A percentile compares a stretch with the other conserved stretches of the same genome.
phyloP scores from a whole-genome alignment of 2,888 invertebrate genomes.

The Drosophila pullipes region DNA sequence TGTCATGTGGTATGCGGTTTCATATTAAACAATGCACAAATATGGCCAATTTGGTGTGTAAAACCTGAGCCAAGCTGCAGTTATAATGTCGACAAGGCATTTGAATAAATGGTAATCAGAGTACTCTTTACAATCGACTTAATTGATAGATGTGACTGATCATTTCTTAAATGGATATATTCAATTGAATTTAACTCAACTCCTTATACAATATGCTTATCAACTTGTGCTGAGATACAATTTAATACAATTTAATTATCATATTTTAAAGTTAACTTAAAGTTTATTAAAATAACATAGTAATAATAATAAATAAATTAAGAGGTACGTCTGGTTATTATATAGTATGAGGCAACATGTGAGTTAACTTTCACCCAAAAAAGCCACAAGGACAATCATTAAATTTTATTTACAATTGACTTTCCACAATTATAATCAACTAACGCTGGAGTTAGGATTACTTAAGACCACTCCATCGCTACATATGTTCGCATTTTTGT shows the following conservation, averaged over 20 bases:
- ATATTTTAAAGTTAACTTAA: not conserved
- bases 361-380: no score
- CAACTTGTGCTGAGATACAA: not conserved
- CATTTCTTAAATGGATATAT: not conserved
- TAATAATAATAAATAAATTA: not conserved
- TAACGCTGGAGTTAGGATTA: not conserved
- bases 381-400: not conserved
- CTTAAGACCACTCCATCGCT: not conserved
- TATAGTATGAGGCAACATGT: not conserved
- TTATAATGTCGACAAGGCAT: not conserved
- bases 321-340: not conserved
- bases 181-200: not conserved
- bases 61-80: not conserved
- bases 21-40: slow-evolving; percentile 15
- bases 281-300: not conserved
- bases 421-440: not conserved
- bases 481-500: not conserved
- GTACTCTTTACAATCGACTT: not conserved
- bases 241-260: not conserved
- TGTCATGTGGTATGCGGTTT: slow-evolving; percentile 34
- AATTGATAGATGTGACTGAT: not conserved
- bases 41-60: not conserved
- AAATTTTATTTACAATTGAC: not conserved
- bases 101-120: not conserved
- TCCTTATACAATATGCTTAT: not conserved